Evolutionary conservation across 2,888 invertebrate genomes (phyloP), one percentile per base, ranked within the genome.

Genomic region (Eilema caniola): DNA sequence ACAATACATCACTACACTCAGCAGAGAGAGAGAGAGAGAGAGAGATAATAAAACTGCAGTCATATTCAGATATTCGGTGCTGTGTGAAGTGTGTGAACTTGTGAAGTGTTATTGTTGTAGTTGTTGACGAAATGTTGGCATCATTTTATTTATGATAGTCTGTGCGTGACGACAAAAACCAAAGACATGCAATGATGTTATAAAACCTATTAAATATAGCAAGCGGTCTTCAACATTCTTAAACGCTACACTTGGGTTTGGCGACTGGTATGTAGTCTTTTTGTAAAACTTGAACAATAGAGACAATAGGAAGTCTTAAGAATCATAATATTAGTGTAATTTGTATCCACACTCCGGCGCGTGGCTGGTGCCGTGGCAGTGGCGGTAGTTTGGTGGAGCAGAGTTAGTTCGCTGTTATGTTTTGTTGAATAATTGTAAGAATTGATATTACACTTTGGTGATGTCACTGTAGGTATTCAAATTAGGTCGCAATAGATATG

Each of bases 201-300:
- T 63, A 47, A 63, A 41, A n/a, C 28, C 20, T 28, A 63, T 4
- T 63, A 3, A 4, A 47, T 47, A 47, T 41, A 47, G 25, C 20
- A 63, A 47, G 25, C 20, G 20, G 10, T 41, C 47, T 25, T 2
- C n/a, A 47, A 63, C 20, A 63, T 28, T 47, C 11, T 41, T 24
- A 16, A 31, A 28, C 33, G n/a, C 23, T 16, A 62, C 10, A 12
- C 20, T n/a, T 57, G 31, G 23, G 60, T 56, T 60, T 53, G 33
- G 61, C 62, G 66, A 65, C n/a, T 69, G 76, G 79, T 80, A 71
- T 63, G 80, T 75, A 70, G 56, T 79, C 68, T 67, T 76, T 69
- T 71, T 71, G 61, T 24, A 62, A 60, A n/a, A n/a, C 70, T 66
- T 47, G 57, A 66, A 66, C 66, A 76, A 74, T 73, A 69, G 69